A percentile compares a stretch with the other conserved stretches of the same genome.
Evolutionary conservation across 2,888 invertebrate species (phyloP).

Genomic region (Escarpia spicata): DNA sequence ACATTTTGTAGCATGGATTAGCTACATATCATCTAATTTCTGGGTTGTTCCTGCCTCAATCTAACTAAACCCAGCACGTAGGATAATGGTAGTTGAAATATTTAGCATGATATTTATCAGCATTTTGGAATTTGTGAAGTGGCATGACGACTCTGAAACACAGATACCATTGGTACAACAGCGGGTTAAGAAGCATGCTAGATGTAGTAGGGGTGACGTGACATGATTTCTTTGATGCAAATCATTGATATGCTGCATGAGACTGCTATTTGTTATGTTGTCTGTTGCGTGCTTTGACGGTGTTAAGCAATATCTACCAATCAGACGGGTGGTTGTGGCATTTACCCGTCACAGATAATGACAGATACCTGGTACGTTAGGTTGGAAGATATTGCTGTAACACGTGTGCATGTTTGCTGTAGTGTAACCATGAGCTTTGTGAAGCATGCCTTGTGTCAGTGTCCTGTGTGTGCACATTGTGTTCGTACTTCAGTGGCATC

Average conservation of each 20-base stretch:
- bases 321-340: not conserved
- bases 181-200: not conserved
- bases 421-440: not conserved
- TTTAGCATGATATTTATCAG: not conserved
- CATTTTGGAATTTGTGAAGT: not conserved
- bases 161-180: too few relatives aligned
- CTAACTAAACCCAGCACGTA: not conserved
- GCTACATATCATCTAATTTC: not conserved
- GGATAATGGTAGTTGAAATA: not conserved
- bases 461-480: not conserved
- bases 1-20: not conserved
- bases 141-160: too few relatives aligned
- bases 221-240: not conserved
- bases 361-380: not conserved
- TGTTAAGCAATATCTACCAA: not conserved
- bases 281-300: not conserved
- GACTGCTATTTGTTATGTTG: not conserved
- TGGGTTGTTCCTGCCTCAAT: not conserved
- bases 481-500: conserved; percentile 29
- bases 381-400: not conserved
- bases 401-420: not conserved
- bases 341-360: not conserved
- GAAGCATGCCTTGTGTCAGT: not conserved
- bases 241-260: not conserved
- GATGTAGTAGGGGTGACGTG: not conserved